Evolutionary conservation across 92 coral and sea anemone genomes (phyloP), one percentile per base, ranked within the genome.

Genomic region (Siderastrea siderea): DNA sequence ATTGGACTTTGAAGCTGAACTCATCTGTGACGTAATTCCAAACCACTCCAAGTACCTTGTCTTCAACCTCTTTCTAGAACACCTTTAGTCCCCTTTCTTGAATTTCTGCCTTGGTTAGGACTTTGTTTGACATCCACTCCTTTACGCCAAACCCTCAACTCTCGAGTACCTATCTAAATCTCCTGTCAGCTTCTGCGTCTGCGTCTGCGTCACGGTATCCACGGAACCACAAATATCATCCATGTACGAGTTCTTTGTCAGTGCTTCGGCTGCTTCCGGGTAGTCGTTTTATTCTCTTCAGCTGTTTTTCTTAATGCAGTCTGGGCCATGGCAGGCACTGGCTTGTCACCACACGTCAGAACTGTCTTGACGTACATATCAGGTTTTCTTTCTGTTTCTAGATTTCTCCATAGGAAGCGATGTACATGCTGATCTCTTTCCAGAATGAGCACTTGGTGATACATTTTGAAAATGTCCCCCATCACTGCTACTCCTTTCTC

Each of bases 261-360:
- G 68, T 2, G 73, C 85, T 43, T 86, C 71, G 9, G 97, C 95
- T 86, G 91, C 96, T 88, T 88, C 84, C 7, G 93, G 96, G 66
- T 54, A 78, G 8, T 59, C 72, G 48, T 46, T 69, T 78, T 62
- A 38, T 70, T 78, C 4, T 87, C 88, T 73, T 87, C 69, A 47
- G 91, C 96, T 5, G 92, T 93, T 55, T 84, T 93, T 43, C 92
- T 75, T 11, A 93, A 65, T 0, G 93, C 87, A 3, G 75, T 90
- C 85, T 90, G 90, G 6, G 90, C 93, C 93, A 90, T 85, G 6
- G 96, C 94, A n/a, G 92, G 94, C 2, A 92, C 88, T 3, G 94
- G 94, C 83, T 91, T 94, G 73, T 94, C 93, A 10, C 96, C 94
- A 52, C 88, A 94, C 17, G 94, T 91, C 3, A 94, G 86, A 38